Evolutionary conservation across 2,113 vertebrate species (phyloP).

Genomic region (Syrrhaptes paradoxus): DNA sequence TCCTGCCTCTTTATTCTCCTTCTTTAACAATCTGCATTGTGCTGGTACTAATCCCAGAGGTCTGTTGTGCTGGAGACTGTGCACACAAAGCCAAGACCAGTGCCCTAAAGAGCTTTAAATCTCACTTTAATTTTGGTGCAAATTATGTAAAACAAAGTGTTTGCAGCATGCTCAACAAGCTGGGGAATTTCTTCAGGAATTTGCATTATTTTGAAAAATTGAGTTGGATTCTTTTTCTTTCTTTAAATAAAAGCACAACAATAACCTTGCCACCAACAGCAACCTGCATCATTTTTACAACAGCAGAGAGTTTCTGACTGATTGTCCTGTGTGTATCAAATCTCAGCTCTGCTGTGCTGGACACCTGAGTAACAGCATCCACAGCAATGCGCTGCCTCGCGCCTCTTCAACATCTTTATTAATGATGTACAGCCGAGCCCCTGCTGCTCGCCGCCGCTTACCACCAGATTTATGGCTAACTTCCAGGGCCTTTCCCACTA

Average conservation of each 20-base stretch:
- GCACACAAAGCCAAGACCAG: neutral
- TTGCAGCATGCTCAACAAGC: neutral
- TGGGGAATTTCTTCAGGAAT: neutral
- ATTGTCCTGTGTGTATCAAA: neutral
- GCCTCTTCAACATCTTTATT: slow-evolving; percentile 38
- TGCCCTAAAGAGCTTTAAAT: neutral
- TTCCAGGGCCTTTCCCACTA: neutral
- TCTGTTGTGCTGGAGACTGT: neutral
- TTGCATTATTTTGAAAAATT: neutral
- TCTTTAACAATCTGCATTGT: slow-evolving; percentile 7
- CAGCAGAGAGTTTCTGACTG: slow-evolving; percentile 8
- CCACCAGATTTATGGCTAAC: slow-evolving; percentile 21
- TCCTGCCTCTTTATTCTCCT: neutral
- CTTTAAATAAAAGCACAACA: neutral
- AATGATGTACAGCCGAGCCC: neutral
- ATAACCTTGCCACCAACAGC: neutral
- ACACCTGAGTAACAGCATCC: neutral
- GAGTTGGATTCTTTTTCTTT: neutral
- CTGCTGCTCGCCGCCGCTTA: neutral
- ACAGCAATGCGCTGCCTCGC: neutral
- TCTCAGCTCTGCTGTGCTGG: slow-evolving; percentile 1
- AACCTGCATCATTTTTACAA: neutral
- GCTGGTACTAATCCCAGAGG: neutral
- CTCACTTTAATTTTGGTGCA: neutral
- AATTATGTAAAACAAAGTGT: neutral